Evolutionary conservation across 1,140 invertebrate genomes (phyloP), one percentile per base, ranked within the genome.

Genomic region (Glossosoma conforme): DNA sequence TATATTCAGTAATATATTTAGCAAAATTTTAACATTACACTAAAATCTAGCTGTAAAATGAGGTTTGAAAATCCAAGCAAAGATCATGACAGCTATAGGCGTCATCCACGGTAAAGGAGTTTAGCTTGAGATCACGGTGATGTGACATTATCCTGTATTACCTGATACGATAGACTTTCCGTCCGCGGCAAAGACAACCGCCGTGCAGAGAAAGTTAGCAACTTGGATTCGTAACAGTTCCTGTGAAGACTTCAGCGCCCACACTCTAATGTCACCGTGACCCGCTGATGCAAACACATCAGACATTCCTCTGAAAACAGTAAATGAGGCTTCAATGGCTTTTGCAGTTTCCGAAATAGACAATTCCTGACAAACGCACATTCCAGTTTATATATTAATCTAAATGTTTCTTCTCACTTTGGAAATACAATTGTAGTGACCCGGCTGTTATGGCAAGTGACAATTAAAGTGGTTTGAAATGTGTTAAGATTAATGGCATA

Each of bases 361-460:
- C n/a, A n/a, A n/a, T n/a, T n/a, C n/a, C n/a, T n/a, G n/a, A n/a
- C n/a, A n/a, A n/a, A n/a, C n/a, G n/a, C n/a, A n/a, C n/a, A n/a
- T n/a, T n/a, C n/a, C n/a, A n/a, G n/a, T n/a, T n/a, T n/a, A n/a
- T 28, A 8, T 28, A 8, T 6, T 36, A 9, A 14, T 38, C 15
- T 24, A 33, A 43, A 24, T 32, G 47, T 14, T 32, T 15, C 13
- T 24, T 67, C 78, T 78, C 76, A 92, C 88, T 77, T 74, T 21
- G 93, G 90, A 69, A 95, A 96, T 5, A 81, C 79, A 24, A 95
- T 72, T 61, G 87, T 85, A 61, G 90, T 88, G 50, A 97, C 85
- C 0, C 83, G 70, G 43, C 78, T 79, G 1, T 81, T 85, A 60
- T 94, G 92, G 61, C 89, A 91, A 0, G 91, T 93, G 21, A 87